phyloP scores from a whole-genome alignment of 2,797 vertebrate genomes.

The Myotis planiceps region DNA sequence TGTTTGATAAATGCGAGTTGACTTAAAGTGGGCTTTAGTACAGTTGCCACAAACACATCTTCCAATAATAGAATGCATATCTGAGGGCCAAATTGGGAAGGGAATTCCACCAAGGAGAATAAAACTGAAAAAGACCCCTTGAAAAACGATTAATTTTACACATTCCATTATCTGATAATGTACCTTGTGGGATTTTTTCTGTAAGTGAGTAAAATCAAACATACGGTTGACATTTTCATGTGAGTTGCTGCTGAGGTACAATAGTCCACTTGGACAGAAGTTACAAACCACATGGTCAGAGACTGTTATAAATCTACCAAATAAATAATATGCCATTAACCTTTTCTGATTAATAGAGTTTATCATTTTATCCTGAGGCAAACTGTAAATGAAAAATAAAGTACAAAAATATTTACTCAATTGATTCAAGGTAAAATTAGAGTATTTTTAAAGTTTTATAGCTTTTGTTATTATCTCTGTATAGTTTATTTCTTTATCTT shows the following conservation, averaged over 20 bases:
- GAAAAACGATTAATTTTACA: slow-evolving; percentile 75
- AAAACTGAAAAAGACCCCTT: slow-evolving; percentile 65
- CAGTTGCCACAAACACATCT: slow-evolving; percentile 14
- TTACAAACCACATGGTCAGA: slow-evolving; percentile 47
- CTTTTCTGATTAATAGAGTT: slow-evolving; percentile 68
- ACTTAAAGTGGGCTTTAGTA: slow-evolving; percentile 79
- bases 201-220: slow-evolving; percentile 70
- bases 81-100: slow-evolving; percentile 56
- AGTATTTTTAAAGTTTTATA: slow-evolving; percentile 19
- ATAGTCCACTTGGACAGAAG: slow-evolving; percentile 40
- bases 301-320: slow-evolving; percentile 53
- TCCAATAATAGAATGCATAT: slow-evolving; percentile 48
- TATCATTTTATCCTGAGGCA: slow-evolving; percentile 61
- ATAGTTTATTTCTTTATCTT: slow-evolving; percentile 49
- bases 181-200: slow-evolving; percentile 61
- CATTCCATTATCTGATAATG: slow-evolving; percentile 74
- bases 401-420: slow-evolving; percentile 57
- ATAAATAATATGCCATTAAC: slow-evolving; percentile 68
- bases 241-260: slow-evolving; percentile 61
- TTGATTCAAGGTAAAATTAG: slow-evolving; percentile 52
- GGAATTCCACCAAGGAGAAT: slow-evolving; percentile 66
- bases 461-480: slow-evolving; percentile 38
- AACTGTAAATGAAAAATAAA: slow-evolving; percentile 66
- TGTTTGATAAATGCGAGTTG: slow-evolving; percentile 71
- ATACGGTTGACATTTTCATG: slow-evolving; percentile 60